A percentile compares a stretch with the other conserved stretches of the same genome.
These are phyloP conservation scores for Atrichornis clamosus DNA, from an alignment of 2,113 vertebrate genomes.

Conservation along the genomic window DNA sequence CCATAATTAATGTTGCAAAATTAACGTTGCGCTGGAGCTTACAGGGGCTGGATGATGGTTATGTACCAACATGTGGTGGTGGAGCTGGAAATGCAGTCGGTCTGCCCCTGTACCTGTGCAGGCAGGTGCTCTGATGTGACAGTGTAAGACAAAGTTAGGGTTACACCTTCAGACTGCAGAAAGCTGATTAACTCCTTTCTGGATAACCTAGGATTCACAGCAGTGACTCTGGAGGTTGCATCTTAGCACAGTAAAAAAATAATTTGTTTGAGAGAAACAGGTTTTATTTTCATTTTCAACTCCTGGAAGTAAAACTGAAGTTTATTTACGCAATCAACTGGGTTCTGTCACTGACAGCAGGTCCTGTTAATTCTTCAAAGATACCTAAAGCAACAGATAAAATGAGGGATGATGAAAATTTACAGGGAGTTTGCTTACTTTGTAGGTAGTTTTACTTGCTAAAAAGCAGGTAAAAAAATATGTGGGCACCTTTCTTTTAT, in stretches of 20 bases:
- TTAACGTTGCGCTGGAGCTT: not conserved
- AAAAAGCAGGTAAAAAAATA: not conserved
- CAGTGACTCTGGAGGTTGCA: not conserved
- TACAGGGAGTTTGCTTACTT: not conserved
- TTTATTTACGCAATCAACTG: not conserved
- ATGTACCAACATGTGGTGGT: not conserved
- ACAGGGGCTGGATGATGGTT: not conserved
- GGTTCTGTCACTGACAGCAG: not conserved
- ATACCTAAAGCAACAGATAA: not conserved
- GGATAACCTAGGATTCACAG: not conserved
- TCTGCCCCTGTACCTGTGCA: not conserved
- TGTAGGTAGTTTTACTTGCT: not conserved
- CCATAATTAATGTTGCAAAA: not conserved
- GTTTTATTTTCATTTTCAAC: not conserved
- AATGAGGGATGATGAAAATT: not conserved
- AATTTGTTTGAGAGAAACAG: not conserved
- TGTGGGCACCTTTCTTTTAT: not conserved
- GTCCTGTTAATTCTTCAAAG: conserved; percentile 17
- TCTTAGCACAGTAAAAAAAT: not conserved
- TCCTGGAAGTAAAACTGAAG: not conserved
- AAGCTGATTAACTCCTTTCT: not conserved
- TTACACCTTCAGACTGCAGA: not conserved
- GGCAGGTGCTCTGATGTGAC: not conserved
- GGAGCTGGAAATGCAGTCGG: not conserved
- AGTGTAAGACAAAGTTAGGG: not conserved